A percentile compares a stretch with the other conserved stretches of the same genome.
These are phyloP conservation scores for Carposina sasakii DNA, from an alignment of 1,140 invertebrate species.

Conservation along the genomic window DNA sequence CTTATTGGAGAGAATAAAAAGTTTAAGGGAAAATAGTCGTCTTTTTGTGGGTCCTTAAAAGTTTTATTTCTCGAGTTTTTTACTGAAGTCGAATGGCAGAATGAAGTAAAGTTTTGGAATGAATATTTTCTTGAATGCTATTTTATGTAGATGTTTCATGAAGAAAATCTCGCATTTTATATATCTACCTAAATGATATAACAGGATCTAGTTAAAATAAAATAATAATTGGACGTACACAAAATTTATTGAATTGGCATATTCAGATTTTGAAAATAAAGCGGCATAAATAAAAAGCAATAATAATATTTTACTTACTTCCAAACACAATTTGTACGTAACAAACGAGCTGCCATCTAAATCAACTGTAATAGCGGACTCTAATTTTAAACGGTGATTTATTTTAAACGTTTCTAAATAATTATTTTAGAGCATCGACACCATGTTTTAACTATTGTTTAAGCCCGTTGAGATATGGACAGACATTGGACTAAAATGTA, in stretches of 20 bases:
- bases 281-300: neutral
- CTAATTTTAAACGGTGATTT: conserved; percentile 64
- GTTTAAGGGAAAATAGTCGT: conserved; percentile 29
- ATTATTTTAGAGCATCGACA: conserved; percentile 59
- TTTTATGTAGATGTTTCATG: too few species aligned
- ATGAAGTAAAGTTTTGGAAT: conserved; percentile 17
- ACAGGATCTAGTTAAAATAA: too few species aligned
- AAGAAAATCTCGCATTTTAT: too few species aligned
- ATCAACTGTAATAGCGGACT: conserved; percentile 55
- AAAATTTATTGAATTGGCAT: too few species aligned
- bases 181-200: too few species aligned
- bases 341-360: conserved; percentile 60
- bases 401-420: conserved; percentile 62
- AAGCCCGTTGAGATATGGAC: conserved; percentile 48
- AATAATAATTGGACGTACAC: too few species aligned
- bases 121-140: too few species aligned
- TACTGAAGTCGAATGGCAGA: conserved; percentile 11
- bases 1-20: conserved; percentile 43
- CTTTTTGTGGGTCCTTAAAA: conserved; percentile 42
- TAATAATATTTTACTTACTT: neutral
- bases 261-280: neutral
- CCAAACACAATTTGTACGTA: conserved; percentile 42
- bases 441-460: conserved; percentile 62
- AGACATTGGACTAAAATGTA: conserved; percentile 29
- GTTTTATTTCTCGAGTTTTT: conserved; percentile 33